Evolutionary conservation across 2,113 vertebrate genomes (phyloP).

Genomic region (Spea multiplicata): DNA sequence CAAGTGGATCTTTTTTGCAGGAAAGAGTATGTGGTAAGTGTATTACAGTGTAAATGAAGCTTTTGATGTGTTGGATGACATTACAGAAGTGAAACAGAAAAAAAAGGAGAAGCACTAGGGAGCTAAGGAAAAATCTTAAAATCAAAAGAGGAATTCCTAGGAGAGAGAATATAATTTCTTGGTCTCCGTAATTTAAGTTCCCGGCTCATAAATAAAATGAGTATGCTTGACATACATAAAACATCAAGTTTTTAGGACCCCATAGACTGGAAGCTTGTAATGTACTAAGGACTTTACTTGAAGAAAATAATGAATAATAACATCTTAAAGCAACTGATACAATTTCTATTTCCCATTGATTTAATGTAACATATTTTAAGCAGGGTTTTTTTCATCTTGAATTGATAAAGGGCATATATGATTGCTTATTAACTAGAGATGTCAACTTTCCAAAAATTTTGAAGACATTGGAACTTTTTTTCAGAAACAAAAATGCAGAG

Average conservation of each 20-base stretch:
- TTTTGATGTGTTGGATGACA: slow-evolving; percentile 33
- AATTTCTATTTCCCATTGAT: too few relatives aligned
- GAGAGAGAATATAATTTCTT: slow-evolving; percentile 34
- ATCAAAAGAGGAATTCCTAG: slow-evolving; percentile 32
- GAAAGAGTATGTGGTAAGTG: not conserved
- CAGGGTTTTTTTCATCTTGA: too few relatives aligned
- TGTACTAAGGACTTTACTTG: slow-evolving; percentile 27
- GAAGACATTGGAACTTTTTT: too few relatives aligned
- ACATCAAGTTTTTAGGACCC: slow-evolving; percentile 29
- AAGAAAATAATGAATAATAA: slow-evolving; percentile 33
- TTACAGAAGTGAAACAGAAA: slow-evolving; percentile 23
- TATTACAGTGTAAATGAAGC: slow-evolving; percentile 20
- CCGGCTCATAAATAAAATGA: slow-evolving; percentile 44
- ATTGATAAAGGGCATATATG: too few relatives aligned
- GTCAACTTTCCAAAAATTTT: too few relatives aligned
- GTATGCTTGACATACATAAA: slow-evolving; percentile 41
- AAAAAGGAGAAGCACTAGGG: not conserved
- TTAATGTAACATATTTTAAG: too few relatives aligned
- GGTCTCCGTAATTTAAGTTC: slow-evolving; percentile 40
- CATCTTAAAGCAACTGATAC: not conserved
- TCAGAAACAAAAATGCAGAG: too few relatives aligned
- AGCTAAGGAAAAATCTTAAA: slow-evolving; percentile 34
- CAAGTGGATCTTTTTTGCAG: not conserved
- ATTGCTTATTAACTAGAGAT: too few relatives aligned
- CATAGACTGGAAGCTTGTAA: slow-evolving; percentile 4